Base-by-base conservation (phyloP, 2,113 vertebrate species). In the Micromys minutus region DNA sequence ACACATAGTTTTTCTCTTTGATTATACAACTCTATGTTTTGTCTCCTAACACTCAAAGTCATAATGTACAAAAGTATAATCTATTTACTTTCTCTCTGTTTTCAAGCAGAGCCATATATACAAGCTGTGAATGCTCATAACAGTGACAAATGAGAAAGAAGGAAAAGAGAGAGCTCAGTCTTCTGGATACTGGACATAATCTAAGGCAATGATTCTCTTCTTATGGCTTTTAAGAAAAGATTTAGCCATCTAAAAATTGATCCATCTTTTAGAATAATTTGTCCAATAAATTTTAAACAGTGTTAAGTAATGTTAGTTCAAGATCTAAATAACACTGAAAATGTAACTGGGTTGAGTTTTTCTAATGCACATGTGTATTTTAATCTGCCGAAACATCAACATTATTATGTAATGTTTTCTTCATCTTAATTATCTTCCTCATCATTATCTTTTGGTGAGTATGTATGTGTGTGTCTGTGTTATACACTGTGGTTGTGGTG, bases 81-180 rank as follows among this genome's bases (percentile, higher is more conserved):
- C 29, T 67, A 55, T 81, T 80, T 22, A 11, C 57, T 29, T 34
- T 36, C 3, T 22, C 16, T 42, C 4, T 36, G 74, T 67, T 42
- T 42, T 42, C 29, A 15, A 29, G 12, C 29, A 12, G 16, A 47
- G 39, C 13, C 16, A 17, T 67, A 86, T n/a, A 67, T 15, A 13
- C 57, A 59, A 61, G 11, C 47, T 9, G 7, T 52, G 61, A 21
- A 1, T n/a, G 76, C 31, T 36, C 3, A 89, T 50, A n/a, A 7
- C 16, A 11, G 50, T 17, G 42, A 52, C 0, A 10, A 6, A 21
- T 6, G 16, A 11, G 31, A 75, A 36, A 6, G 13, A 50, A 42
- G 5, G 5, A 39, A n/a, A n/a, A 26, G 10, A 4, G 7, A 72
- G 36, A 75, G 21, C 1, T 6, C 1, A 26, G 4, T 7, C 17